Conservation (phyloP, 2,113 vertebrate species). For the Hyperopisus bebe region DNA sequence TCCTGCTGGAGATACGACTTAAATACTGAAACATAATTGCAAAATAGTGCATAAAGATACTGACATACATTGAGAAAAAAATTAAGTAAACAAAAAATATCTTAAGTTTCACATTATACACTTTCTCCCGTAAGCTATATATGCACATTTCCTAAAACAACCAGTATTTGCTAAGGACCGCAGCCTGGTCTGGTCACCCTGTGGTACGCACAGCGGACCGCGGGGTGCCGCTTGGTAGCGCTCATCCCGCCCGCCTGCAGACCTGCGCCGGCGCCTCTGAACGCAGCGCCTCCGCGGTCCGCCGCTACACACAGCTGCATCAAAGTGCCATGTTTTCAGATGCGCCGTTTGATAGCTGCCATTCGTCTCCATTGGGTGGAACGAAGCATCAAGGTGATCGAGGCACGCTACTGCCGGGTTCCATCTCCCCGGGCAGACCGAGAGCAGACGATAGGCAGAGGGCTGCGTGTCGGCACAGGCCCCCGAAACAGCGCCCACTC, state of each 20-base stretch:
- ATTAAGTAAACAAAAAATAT: not conserved
- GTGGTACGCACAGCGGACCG: not conserved
- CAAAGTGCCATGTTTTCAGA: constrained; percentile 47
- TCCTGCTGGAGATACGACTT: not conserved
- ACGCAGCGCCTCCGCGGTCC: constrained; percentile 2
- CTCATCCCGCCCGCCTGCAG: not conserved
- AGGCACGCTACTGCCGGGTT: constrained; percentile 44
- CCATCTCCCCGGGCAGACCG: constrained; percentile 30
- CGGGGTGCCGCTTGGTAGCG: too few species aligned
- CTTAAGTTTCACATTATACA: not conserved
- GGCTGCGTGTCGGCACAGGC: constrained; percentile 42
- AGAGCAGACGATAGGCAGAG: constrained; percentile 42
- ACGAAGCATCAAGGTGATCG: constrained; percentile 42
- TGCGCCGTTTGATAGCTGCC: constrained; percentile 37
- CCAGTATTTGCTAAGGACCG: not conserved
- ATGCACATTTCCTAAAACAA: not conserved
- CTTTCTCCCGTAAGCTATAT: not conserved
- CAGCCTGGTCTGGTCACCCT: not conserved
- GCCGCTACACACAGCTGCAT: constrained; percentile 31
- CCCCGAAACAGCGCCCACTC: constrained; percentile 14
- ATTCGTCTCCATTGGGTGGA: constrained; percentile 50
- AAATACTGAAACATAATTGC: not conserved
- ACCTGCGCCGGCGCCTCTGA: not conserved
- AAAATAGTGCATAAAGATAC: not conserved
- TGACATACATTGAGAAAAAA: not conserved